These are phyloP conservation scores for Psilopogon haemacephalus DNA, from an alignment of 2,113 vertebrate species.

Conservation along the genomic window DNA sequence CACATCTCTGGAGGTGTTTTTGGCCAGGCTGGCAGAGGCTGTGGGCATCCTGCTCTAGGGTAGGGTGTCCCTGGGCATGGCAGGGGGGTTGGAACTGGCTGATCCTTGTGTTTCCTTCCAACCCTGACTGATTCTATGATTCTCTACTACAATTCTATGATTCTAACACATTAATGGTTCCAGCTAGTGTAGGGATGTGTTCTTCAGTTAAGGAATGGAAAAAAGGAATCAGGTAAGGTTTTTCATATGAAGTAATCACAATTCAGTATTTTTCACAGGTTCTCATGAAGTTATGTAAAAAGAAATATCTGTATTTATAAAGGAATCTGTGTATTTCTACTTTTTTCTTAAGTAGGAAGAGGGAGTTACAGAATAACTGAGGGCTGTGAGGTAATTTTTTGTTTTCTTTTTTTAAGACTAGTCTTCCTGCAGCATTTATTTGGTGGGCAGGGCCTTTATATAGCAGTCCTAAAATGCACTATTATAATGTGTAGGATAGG, in stretches of 20 bases:
- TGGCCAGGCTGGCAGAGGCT: too few relatives aligned
- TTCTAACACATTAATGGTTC: background rate
- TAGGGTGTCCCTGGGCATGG: too few relatives aligned
- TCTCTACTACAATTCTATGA: too few relatives aligned
- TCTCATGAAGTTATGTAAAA: background rate
- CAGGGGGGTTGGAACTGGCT: too few relatives aligned
- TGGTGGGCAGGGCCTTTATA: background rate
- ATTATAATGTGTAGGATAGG: background rate
- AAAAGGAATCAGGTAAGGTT: background rate
- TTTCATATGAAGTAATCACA: background rate
- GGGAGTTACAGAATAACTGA: background rate
- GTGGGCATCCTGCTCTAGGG: too few relatives aligned
- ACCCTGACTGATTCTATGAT: too few relatives aligned
- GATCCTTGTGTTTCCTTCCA: too few relatives aligned
- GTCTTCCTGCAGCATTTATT: background rate
- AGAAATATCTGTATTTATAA: background rate
- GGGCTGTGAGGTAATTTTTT: background rate
- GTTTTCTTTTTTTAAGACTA: background rate
- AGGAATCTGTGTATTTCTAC: background rate
- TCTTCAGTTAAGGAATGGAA: background rate
- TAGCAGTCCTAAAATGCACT: too few relatives aligned
- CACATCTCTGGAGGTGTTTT: too few relatives aligned
- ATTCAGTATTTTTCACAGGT: background rate
- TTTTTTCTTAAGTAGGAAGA: background rate
- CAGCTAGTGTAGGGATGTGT: background rate